Base-by-base conservation (phyloP, 1,140 invertebrate species). In the Drosophila prosaltans region DNA sequence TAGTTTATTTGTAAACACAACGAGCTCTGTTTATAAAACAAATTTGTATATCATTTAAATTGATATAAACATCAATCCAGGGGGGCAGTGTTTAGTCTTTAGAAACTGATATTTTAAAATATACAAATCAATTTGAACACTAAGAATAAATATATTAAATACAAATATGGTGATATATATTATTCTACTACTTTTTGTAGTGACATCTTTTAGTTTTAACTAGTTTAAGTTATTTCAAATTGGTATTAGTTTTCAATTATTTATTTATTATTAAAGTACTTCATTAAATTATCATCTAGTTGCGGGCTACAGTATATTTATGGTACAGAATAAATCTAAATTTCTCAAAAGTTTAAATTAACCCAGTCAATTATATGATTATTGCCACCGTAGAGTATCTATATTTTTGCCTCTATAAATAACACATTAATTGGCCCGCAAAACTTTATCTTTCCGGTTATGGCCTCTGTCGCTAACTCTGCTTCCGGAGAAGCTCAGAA, bases 1-100 rank as follows among this genome's bases (percentile, higher is more conserved):
- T 16, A 43, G 72, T 63, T 69, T 74, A 74, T 73, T 48, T 24
- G 7, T 48, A 16, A 6, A 62, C 36, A 62, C 72, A 32, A 61
- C 63, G 43, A 68, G 72, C 45, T 61, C 55, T 69, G 73, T 76
- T 76, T 76, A 45, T 66, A 69, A 61, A 55, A 76, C 71, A 55
- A 70, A 75, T 65, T 78, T 72, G 82, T 75, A 78, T 72, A 77
- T 68, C 72, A 86, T 81, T 86, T 74, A 69, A 85, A 85, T 85
- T 86, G 82, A 82, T 86, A 86, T 86, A 81, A 86, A 85, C 81
- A 76, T 55, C 69, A 16, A 16, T 16, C 16, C 16, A 16, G 69
- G 43, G 1, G 2, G 45, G 21, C 21, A 16, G 21, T 48, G 7
- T 48, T 48, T 48, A 16, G 6, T 7, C 7, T 8, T 2, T 6